These are phyloP conservation scores for Microcebus tavaratra DNA, from an alignment of 2,113 vertebrate genomes.

Conservation along the genomic window DNA sequence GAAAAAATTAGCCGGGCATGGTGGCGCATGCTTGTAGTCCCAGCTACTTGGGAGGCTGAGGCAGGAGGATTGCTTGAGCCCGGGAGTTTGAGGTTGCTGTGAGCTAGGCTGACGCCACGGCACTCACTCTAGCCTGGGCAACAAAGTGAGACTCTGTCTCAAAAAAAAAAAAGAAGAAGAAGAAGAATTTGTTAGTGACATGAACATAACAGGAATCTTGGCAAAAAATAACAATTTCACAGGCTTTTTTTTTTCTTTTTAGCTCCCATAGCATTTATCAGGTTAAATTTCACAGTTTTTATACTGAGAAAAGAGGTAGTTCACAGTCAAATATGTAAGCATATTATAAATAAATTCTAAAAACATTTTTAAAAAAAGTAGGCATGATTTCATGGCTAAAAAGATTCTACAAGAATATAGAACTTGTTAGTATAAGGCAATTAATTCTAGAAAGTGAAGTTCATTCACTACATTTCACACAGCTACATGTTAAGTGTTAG, in stretches of 20 bases:
- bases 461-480: slow-evolving; percentile 34
- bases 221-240: slow-evolving; percentile 46
- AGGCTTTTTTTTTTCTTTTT: background rate
- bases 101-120: no score
- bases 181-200: background rate
- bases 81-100: no score
- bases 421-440: background rate
- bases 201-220: background rate
- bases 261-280: background rate
- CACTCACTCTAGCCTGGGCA: no score
- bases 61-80: no score
- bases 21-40: no score
- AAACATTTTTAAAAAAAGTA: background rate
- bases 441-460: background rate
- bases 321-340: background rate
- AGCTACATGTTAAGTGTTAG: background rate
- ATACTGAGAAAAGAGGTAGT: slow-evolving; percentile 4
- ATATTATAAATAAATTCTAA: background rate
- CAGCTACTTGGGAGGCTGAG: no score
- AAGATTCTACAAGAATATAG: background rate
- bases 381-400: background rate
- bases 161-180: no score
- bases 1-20: no score
- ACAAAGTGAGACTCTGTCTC: no score
- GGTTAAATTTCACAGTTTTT: background rate